Evolutionary conservation across 2,797 vertebrate species (phyloP).

Genomic region (Pristis pectinata): DNA sequence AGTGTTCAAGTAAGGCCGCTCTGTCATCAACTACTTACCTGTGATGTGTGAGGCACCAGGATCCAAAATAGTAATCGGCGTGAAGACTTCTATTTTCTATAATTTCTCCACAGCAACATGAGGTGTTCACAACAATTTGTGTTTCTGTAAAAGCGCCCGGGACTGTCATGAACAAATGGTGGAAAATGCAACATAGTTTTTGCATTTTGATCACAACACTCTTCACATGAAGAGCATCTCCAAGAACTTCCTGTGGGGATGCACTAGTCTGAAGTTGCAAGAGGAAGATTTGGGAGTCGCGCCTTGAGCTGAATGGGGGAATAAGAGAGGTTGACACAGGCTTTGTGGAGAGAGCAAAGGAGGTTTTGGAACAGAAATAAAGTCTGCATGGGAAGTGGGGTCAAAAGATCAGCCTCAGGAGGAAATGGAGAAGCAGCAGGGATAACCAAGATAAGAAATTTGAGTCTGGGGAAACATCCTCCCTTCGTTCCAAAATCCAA

Average conservation of each 20-base stretch:
- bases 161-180: too few relatives aligned
- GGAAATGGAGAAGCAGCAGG: neutral
- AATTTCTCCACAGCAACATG: too few relatives aligned
- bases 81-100: neutral
- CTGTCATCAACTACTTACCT: neutral
- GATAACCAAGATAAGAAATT: neutral
- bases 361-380: neutral
- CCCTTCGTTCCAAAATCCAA: too few relatives aligned
- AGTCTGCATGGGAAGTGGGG: too few relatives aligned
- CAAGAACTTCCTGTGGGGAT: neutral
- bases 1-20: constrained; percentile 50
- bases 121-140: neutral
- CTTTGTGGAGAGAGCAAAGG: neutral
- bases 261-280: neutral
- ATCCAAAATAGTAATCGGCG: neutral
- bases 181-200: too few relatives aligned
- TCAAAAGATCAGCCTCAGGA: neutral
- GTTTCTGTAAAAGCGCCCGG: neutral
- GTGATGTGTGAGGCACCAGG: neutral
- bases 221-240: neutral
- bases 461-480: neutral
- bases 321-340: neutral
- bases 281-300: neutral
- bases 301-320: neutral
- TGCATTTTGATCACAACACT: too few relatives aligned